Conservation (phyloP, 1,140 invertebrate genomes). For the Rhynchophorus ferrugineus region DNA sequence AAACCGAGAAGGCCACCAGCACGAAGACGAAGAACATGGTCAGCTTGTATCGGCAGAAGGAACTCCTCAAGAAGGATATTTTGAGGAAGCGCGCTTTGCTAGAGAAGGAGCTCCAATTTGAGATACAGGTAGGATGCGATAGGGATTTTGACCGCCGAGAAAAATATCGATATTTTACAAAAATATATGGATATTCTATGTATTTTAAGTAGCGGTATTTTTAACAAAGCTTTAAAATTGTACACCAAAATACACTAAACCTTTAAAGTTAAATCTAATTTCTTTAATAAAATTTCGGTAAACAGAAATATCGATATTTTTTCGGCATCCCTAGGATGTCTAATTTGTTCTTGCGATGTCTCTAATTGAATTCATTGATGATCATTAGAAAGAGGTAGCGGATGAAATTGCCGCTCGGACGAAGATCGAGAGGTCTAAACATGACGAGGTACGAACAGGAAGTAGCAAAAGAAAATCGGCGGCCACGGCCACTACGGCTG, state of each 20-base stretch:
- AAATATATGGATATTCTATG: background rate
- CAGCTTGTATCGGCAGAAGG: constrained; percentile 76
- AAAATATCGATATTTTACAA: background rate
- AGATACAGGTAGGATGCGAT: constrained; percentile 63
- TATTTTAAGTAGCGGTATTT: constrained; percentile 4
- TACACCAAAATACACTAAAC: too few relatives aligned
- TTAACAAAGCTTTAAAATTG: background rate
- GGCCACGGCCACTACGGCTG: constrained; percentile 44
- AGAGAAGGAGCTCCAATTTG: constrained; percentile 84
- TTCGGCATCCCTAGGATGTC: too few relatives aligned
- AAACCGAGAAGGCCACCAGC: constrained; percentile 46
- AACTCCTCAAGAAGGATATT: constrained; percentile 88
- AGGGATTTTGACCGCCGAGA: background rate
- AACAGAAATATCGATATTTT: too few relatives aligned
- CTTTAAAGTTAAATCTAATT: too few relatives aligned
- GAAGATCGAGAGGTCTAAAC: constrained; percentile 60
- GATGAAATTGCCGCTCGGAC: constrained; percentile 57
- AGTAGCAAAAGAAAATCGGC: constrained; percentile 51
- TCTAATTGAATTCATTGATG: background rate
- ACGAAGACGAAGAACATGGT: constrained; percentile 56
- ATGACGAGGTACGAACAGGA: constrained; percentile 57
- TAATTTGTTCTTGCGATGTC: too few relatives aligned
- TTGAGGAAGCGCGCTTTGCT: constrained; percentile 80
- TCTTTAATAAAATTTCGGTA: too few relatives aligned
- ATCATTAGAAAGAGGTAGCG: constrained; percentile 58